Conservation (phyloP, 2,113 vertebrate genomes). For the Peromyscus californicus region DNA sequence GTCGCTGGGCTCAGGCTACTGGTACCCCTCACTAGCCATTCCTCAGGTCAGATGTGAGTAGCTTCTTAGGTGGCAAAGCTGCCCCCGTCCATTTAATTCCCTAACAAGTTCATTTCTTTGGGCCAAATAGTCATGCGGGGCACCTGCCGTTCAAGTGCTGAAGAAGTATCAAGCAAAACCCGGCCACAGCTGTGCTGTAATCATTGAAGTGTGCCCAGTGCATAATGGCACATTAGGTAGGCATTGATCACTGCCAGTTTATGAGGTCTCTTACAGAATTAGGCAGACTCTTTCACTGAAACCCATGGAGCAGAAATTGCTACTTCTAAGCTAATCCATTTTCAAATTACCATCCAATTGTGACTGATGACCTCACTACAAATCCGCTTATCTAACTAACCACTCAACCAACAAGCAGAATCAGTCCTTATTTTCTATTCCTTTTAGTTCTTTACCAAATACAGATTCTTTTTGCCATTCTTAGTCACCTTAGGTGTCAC, state of each 20-base stretch:
- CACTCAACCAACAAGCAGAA: constrained; percentile 81
- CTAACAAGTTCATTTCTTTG: constrained; percentile 78
- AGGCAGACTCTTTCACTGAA: constrained; percentile 82
- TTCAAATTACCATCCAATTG: constrained; percentile 89
- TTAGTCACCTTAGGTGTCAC: constrained; percentile 62
- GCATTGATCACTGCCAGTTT: constrained; percentile 88
- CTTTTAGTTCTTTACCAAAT: constrained; percentile 65
- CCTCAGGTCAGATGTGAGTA: constrained; percentile 65
- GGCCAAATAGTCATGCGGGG: constrained; percentile 81
- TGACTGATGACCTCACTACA: constrained; percentile 87
- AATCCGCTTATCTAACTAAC: constrained; percentile 85
- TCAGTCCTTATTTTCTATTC: constrained; percentile 74
- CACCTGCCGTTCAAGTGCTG: constrained; percentile 78
- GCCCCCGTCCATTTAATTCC: constrained; percentile 61
- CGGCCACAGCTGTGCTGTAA: constrained; percentile 82
- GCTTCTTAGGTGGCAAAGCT: constrained; percentile 59
- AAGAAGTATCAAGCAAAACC: constrained; percentile 77
- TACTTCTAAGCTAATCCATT: constrained; percentile 87
- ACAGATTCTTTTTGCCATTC: constrained; percentile 59
- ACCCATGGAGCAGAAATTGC: constrained; percentile 86
- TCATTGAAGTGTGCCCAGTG: constrained; percentile 84
- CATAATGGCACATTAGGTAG: constrained; percentile 89
- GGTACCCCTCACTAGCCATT: constrained; percentile 59
- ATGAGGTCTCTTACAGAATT: constrained; percentile 85
- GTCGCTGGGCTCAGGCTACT: neutral